A percentile compares a stretch with the other conserved stretches of the same genome.
Evolutionary conservation across 2,113 vertebrate species (phyloP).

Genomic region (Potamarius usumacintae): DNA sequence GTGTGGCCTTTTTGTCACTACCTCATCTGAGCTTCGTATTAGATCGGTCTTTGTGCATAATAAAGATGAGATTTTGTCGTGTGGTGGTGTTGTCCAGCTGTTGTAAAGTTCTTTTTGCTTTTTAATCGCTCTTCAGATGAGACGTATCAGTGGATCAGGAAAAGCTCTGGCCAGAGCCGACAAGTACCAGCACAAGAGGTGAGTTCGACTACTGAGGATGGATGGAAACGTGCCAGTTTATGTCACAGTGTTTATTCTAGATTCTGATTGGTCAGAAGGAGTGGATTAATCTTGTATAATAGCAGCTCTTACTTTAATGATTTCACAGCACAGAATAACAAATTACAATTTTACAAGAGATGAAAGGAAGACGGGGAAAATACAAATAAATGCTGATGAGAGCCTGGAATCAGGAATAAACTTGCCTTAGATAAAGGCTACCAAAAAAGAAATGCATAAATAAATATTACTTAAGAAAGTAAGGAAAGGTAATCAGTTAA

Average conservation of each 20-base stretch:
- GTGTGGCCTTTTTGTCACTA: conserved; percentile 53
- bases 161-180: conserved; percentile 90
- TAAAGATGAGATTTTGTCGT: not conserved
- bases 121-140: conserved; percentile 73
- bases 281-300: not conserved
- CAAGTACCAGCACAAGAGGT: conserved; percentile 97
- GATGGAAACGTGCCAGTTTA: not conserved
- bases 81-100: not conserved
- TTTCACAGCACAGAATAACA: no score
- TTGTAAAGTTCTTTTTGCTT: not conserved
- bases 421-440: no score
- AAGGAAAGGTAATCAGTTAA: no score
- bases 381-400: no score
- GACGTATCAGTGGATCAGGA: conserved; percentile 92
- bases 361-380: no score
- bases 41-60: not conserved
- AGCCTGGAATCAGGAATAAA: no score
- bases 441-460: no score
- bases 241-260: not conserved
- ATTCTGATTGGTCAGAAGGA: not conserved
- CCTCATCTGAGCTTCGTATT: conserved; percentile 50
- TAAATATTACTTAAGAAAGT: no score
- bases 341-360: no score
- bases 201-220: conserved; percentile 32
- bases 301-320: not conserved